These are phyloP conservation scores for Sitta carolinensis DNA, from an alignment of 2,797 vertebrate genomes.

Conservation along the genomic window DNA sequence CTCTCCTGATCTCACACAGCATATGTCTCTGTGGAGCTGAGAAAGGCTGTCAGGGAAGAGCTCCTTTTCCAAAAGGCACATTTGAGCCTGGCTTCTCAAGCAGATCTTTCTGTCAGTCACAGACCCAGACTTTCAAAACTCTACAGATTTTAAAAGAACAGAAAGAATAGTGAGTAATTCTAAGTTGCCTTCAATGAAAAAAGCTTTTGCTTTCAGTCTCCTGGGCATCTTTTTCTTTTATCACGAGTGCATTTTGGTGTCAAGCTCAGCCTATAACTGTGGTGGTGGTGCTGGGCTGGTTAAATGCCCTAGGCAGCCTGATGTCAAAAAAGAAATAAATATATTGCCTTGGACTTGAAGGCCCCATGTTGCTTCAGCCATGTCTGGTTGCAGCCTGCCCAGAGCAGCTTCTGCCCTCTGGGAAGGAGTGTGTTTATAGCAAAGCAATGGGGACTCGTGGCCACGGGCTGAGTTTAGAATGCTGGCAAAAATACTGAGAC, in stretches of 20 bases:
- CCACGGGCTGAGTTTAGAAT: neutral
- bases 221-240: neutral
- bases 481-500: neutral
- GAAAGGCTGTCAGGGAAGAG: constrained; percentile 40
- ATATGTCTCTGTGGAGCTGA: constrained; percentile 24
- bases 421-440: neutral
- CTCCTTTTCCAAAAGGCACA: constrained; percentile 15
- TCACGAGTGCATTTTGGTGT: neutral
- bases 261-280: neutral
- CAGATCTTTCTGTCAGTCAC: constrained; percentile 33
- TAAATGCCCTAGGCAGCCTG: neutral
- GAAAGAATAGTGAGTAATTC: neutral
- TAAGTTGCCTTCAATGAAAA: neutral
- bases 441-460: neutral
- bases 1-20: neutral
- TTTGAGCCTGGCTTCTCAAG: constrained; percentile 25
- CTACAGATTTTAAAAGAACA: neutral
- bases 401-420: neutral
- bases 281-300: neutral
- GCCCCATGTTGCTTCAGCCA: neutral
- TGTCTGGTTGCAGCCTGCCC: neutral
- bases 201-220: neutral
- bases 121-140: constrained; percentile 18
- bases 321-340: neutral
- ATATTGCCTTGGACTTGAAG: neutral